Percentiles rank a stretch among this genome's conserved stretches.
phyloP scores from a whole-genome alignment of 2,888 invertebrate species.

The Unio pictorum region DNA sequence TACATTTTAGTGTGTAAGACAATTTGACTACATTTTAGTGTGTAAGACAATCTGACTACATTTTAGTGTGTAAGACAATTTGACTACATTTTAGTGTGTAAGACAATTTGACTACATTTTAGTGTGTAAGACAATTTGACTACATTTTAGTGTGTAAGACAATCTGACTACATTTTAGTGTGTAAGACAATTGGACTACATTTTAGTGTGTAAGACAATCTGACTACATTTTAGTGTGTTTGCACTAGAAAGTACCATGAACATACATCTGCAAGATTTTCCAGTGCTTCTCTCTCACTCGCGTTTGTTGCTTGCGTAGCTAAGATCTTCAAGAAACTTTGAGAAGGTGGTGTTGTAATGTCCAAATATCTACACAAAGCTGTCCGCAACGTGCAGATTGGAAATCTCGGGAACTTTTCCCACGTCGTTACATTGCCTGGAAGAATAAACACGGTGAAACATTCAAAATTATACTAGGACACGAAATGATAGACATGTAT shows the following conservation, averaged over 20 bases:
- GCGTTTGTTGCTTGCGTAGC: slow-evolving; percentile 84
- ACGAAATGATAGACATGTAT: neutral
- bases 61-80: no score
- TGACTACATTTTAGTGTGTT: no score
- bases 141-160: no score
- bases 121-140: no score
- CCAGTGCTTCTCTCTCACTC: slow-evolving; percentile 82
- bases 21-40: no score
- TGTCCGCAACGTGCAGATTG: slow-evolving; percentile 79
- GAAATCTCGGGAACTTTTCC: slow-evolving; percentile 84
- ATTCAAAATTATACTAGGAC: neutral
- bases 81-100: no score
- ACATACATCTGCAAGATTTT: slow-evolving; percentile 81
- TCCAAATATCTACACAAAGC: slow-evolving; percentile 88
- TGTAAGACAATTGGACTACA: no score
- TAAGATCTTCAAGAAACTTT: slow-evolving; percentile 86
- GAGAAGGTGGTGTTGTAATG: slow-evolving; percentile 91
- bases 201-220: no score
- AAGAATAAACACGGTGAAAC: neutral
- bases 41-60: no score
- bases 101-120: no score
- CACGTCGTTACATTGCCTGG: slow-evolving; percentile 87
- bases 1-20: no score
- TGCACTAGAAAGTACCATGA: neutral
- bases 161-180: no score